These are phyloP conservation scores for Leptinotarsa defecta DNA, from an alignment of 1,140 invertebrate species.

Conservation along the genomic window DNA sequence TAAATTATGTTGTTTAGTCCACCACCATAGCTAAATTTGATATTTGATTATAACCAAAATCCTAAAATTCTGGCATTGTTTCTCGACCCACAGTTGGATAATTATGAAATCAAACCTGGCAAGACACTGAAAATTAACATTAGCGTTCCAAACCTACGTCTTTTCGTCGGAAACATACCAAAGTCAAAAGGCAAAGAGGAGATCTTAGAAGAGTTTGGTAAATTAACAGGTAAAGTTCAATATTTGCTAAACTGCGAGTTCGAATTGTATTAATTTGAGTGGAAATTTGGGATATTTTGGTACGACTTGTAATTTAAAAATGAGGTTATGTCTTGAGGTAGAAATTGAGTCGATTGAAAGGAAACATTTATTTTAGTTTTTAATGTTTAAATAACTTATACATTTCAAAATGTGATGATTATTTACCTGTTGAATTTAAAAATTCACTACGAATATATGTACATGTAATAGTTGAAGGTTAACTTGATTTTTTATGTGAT, in stretches of 20 bases:
- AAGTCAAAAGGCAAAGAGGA: constrained; percentile 99
- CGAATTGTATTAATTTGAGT: constrained; percentile 23
- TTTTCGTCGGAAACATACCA: constrained; percentile 99
- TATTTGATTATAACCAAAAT: constrained; percentile 45
- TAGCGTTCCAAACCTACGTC: constrained; percentile 99
- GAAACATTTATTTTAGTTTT: no score
- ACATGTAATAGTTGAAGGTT: no score
- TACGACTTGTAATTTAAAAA: no score
- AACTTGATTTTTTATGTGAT: no score
- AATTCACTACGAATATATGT: no score
- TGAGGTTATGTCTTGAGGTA: no score
- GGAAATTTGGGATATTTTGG: constrained; percentile 12
- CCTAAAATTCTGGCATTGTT: constrained; percentile 67
- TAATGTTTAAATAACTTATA: no score
- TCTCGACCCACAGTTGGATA: constrained; percentile 93
- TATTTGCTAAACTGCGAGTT: constrained; percentile 17
- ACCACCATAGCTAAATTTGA: constrained; percentile 42
- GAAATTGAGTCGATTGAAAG: no score
- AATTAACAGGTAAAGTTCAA: constrained; percentile 96
- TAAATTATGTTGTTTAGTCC: constrained; percentile 42
- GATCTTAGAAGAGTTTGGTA: constrained; percentile 99
- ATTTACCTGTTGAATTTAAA: no score
- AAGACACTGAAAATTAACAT: constrained; percentile 99
- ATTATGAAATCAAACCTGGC: constrained; percentile 99
- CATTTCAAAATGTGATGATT: no score